These are phyloP conservation scores for Tapirus indicus DNA, from an alignment of 2,797 vertebrate genomes.

Conservation along the genomic window DNA sequence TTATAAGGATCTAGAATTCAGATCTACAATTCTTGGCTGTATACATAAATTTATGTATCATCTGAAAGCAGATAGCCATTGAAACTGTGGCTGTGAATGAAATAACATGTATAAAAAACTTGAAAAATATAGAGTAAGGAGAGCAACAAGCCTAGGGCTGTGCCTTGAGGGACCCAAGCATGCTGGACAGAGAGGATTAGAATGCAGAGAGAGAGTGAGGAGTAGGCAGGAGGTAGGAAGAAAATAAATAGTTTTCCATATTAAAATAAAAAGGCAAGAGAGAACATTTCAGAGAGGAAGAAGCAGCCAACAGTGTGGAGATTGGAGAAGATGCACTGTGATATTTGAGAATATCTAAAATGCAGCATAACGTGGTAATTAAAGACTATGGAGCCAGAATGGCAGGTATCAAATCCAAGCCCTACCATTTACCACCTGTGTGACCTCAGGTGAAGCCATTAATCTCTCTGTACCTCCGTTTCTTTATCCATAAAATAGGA, in stretches of 20 bases:
- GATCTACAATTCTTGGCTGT: neutral
- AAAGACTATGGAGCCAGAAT: neutral
- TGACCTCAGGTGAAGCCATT: neutral
- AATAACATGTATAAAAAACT: neutral
- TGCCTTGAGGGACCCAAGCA: neutral
- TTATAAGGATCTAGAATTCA: neutral
- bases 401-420: neutral
- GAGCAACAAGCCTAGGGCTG: neutral
- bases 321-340: neutral
- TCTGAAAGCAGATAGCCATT: neutral
- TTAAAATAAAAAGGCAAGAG: neutral
- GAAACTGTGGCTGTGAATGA: neutral
- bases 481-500: neutral
- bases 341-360: conserved; percentile 14
- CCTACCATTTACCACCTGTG: neutral
- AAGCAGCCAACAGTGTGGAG: neutral
- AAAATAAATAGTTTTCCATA: neutral
- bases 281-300: neutral
- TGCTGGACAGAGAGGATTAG: neutral
- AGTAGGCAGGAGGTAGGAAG: neutral
- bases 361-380: neutral
- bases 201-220: neutral
- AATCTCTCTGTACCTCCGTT: neutral
- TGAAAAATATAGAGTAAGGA: neutral
- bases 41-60: neutral